A percentile compares a stretch with the other conserved stretches of the same genome.
Conservation (phyloP, 2,888 invertebrate species). For the Apodemia zela region DNA sequence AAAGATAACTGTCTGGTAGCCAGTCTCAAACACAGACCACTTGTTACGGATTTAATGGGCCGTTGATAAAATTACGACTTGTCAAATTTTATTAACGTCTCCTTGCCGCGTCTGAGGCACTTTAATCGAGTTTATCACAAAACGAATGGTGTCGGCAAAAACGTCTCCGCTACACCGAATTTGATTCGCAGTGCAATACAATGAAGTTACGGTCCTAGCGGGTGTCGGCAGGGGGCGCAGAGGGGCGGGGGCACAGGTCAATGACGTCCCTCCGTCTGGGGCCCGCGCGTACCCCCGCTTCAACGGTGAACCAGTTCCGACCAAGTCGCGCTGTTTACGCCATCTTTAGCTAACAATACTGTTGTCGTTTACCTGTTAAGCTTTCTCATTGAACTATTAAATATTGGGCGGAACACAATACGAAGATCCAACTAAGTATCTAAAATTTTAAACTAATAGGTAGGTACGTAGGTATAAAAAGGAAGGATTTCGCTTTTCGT, state of each 20-base stretch:
- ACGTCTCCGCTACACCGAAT: constrained; percentile 56
- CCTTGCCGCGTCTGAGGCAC: constrained; percentile 18
- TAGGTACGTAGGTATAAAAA: too few relatives aligned
- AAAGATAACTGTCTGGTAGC: too few relatives aligned
- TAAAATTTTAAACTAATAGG: too few relatives aligned
- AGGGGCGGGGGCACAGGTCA: constrained; percentile 60
- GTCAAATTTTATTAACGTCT: constrained; percentile 27
- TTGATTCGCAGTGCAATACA: constrained; percentile 67
- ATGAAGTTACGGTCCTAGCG: constrained; percentile 69
- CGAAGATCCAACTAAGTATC: background rate
- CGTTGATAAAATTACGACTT: constrained; percentile 23
- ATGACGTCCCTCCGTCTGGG: constrained; percentile 75
- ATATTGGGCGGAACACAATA: background rate
- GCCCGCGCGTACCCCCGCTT: constrained; percentile 43
- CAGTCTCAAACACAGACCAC: background rate
- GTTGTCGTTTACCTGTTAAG: constrained; percentile 56
- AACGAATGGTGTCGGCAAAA: constrained; percentile 39
- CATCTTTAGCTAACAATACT: constrained; percentile 62
- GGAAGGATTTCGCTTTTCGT: too few relatives aligned
- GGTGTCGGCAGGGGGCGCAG: constrained; percentile 48
- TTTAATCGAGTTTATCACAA: constrained; percentile 35
- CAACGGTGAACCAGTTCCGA: constrained; percentile 47
- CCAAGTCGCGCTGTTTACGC: constrained; percentile 53
- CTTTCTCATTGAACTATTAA: constrained; percentile 44
- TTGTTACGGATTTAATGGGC: constrained; percentile 4